Evolutionary conservation across 35 echinoderm and acorn worm species (phyloP).

Genomic region (Holothuria glaberrima): DNA sequence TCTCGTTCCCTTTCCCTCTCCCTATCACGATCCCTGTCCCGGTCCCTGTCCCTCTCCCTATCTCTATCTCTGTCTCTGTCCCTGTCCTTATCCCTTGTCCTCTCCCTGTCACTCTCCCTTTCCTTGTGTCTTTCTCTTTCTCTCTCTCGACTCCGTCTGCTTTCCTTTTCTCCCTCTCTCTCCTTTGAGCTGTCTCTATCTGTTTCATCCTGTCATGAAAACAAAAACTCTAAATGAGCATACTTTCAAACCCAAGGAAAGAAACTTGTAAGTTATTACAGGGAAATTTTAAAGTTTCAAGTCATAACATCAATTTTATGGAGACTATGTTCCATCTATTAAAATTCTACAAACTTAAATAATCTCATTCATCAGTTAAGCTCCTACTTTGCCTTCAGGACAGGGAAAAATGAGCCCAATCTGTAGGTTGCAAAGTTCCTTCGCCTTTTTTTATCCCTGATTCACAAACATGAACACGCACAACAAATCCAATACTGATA

Average conservation of each 20-base stretch:
- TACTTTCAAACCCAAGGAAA: background rate
- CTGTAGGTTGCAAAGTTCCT: too few species aligned
- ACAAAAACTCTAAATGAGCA: background rate
- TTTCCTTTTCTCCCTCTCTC: conserved; percentile 62
- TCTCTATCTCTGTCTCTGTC: conserved; percentile 72
- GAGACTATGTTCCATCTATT: too few species aligned
- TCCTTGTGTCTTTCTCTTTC: conserved; percentile 64
- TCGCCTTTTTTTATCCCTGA: too few species aligned
- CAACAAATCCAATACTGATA: too few species aligned
- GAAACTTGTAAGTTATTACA: too few species aligned
- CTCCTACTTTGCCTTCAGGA: too few species aligned
- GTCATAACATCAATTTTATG: too few species aligned
- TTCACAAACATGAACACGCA: too few species aligned
- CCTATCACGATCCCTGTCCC: conserved; percentile 63
- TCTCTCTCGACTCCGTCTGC: conserved; percentile 42
- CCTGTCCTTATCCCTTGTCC: conserved; percentile 63
- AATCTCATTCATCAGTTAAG: too few species aligned
- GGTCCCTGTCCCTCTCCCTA: conserved; percentile 48
- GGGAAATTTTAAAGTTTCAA: too few species aligned
- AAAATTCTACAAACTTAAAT: too few species aligned
- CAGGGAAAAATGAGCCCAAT: too few species aligned
- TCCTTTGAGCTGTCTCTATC: conserved; percentile 56
- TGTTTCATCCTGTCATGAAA: conserved; percentile 48
- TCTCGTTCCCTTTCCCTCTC: conserved; percentile 66
- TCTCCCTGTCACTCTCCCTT: conserved; percentile 70